Evolutionary conservation across 1,140 invertebrate species (phyloP), one percentile per base, ranked within the genome.

Genomic region (Drosophila sp.): DNA sequence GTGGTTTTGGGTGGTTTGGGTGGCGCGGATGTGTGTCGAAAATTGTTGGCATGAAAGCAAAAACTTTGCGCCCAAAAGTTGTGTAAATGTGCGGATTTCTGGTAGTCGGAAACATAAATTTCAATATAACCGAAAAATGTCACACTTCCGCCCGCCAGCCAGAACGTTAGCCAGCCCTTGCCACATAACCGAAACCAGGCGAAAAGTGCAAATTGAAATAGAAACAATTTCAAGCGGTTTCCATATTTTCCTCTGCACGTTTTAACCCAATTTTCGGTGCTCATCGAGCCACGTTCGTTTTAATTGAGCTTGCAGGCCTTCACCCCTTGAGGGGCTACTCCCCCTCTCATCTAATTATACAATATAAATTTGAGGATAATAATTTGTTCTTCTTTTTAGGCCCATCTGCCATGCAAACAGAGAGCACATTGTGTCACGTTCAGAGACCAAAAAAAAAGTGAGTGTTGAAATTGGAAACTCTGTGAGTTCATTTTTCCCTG

Each of bases 271-370:
- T 87, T 86, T 74, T 78, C 27, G 58, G 47, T 68, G 71, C 41
- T 76, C 74, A 69, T 61, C 63, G 55, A 75, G 67, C 82, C 82
- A 79, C 72, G 83, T 79, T 66, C 54, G 60, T 79, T 86, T 86
- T 86, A 86, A 86, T 86, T 86, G 83, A 79, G 72, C 79, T 58
- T 57, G 56, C 63, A 60, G 60, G 5, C 44, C 79, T 61, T 69
- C 61, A 76, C 35, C 11, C 35, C 35, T 38, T 10, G 8, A 7
- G 8, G 8, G 30, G 2, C 35, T 10, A 0, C 6, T 3, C 33
- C 6, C 3, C 33, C 83, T 76, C 76, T 80, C 79, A 87, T 87
- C 83, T 87, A 87, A 87, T 87, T 87, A 86, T 83, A 86, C 82
- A 58, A 58, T 58, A 50, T 50, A 50, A 50, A 27, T 25, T 58